Evolutionary conservation across 2,797 vertebrate species (phyloP), one percentile per base, ranked within the genome.

Genomic region (Emys orbicularis): DNA sequence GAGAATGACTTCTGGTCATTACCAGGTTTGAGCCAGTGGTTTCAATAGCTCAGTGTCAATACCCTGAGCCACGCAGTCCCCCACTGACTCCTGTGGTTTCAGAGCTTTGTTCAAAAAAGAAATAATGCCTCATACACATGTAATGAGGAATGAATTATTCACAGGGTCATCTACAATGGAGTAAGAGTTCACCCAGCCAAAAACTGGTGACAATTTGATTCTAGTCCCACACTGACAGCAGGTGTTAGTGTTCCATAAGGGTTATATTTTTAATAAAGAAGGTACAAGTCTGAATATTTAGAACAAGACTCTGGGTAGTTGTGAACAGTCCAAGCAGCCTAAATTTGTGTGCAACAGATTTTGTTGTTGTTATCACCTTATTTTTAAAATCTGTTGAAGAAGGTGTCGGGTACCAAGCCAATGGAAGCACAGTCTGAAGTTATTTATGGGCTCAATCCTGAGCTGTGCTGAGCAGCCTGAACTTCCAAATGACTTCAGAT

Each of bases 301-400:
- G 74, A 92, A 90, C 0, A 5, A 94, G 37, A 91, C 96, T 96
- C 50, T 95, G 94, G 86, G 93, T 91, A 90, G 59, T 94, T 96
- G 79, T 79, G 84, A 97, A 87, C 31, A 84, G 4, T 95, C 83
- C 85, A 94, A 97, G 34, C 41, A 27, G 82, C 90, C 94, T 97
- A 96, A 95, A 95, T 96, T 87, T 97, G 86, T 79, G 82, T 94
- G 90, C 86, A 96, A 94, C 96, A 97, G 95, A 97, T 95, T 96
- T 96, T 94, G 90, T 92, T 97, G 77, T 49, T 87, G 94, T 91
- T 27, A 82, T 86, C 94, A 96, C 68, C 47, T 96, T 96, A 96
- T 97, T 96, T 97, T 97, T 96, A 93, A 97, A 96, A 87, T 93
- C 89, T 89, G 92, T 91, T 92, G 74, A 89, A 79, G 81, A 96